Evolutionary conservation across 1,140 invertebrate species (phyloP), one percentile per base, ranked within the genome.

Genomic region (Pollicipes pollicipes): DNA sequence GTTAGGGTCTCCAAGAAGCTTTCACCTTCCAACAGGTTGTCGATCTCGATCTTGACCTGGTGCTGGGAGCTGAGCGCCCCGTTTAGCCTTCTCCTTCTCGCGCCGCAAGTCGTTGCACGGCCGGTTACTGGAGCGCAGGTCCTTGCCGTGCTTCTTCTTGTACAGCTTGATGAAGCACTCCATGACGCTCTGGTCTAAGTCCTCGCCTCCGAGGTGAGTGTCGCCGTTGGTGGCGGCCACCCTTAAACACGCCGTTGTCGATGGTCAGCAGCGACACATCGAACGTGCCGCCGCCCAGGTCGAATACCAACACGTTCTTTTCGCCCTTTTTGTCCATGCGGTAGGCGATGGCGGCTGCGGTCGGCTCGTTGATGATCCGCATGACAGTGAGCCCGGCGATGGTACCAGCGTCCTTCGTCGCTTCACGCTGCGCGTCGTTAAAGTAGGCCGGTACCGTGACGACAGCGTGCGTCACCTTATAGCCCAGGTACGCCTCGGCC

Each of bases 381-480:
- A 97, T 80, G 21, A 98, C 95, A 80, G 97, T 97, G 35, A 98
- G 81, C 93, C 97, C 69, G 99, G 84, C 64, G 93, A 93, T 79
- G 97, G 85, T 85, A 98, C 98, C 0, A 95, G 95, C 80, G 84
- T 93, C 90, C 83, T 98, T 99, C 30, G 95, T 98, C 1, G 95
- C 95, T 82, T 97, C 95, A 82, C 91, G 85, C 82, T 98, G 95
- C 73, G 93, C 94, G 82, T 98, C 95, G 78, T 98, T 98, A 86
- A 98, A 98, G 80, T 98, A 98, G 71, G 96, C 95, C 16, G 96
- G 95, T 1, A 98, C 95, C 3, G 95, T 98, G n/a, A 98, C 93
- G 21, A 98, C 95, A 73, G 95, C 95, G 78, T 98, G 93, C n/a
- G 91, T 96, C 3, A 98, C 83, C 70, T 83, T 95, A 81, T 98